Percentiles rank a stretch among this genome's conserved stretches.
Conservation (phyloP, 2,888 invertebrate species). For the Synanthedon tipuliformis region DNA sequence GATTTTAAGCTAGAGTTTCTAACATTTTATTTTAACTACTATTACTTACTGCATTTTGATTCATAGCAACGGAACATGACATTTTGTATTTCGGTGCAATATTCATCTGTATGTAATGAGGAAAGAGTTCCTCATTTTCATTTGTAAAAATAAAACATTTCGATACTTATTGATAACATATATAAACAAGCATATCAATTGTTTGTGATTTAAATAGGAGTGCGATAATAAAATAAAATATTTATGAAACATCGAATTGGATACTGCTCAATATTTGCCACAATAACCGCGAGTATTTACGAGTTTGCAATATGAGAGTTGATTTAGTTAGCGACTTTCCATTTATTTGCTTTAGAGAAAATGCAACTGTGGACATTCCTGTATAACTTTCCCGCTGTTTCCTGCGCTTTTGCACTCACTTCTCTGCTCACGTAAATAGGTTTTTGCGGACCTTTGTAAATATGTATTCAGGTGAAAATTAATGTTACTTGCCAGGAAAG, state of each 20-base stretch:
- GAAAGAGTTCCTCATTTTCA: too few species aligned
- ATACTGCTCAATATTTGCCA: constrained; percentile 4
- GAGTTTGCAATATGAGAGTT: background rate
- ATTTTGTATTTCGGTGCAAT: too few species aligned
- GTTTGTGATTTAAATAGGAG: background rate
- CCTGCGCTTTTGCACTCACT: constrained; percentile 16
- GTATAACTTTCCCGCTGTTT: constrained; percentile 35
- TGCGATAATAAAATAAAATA: too few species aligned
- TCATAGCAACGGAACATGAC: too few species aligned
- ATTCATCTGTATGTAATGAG: too few species aligned
- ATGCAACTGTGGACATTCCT: constrained; percentile 19
- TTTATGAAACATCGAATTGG: background rate
- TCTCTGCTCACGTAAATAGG: constrained; percentile 17
- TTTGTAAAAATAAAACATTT: too few species aligned
- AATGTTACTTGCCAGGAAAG: too few species aligned
- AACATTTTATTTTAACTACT: too few species aligned
- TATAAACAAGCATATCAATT: background rate
- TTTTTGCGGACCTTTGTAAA: constrained; percentile 15
- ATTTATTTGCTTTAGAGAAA: constrained; percentile 24
- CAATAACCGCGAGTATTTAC: constrained; percentile 5
- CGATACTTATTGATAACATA: too few species aligned
- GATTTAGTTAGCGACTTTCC: constrained; percentile 14
- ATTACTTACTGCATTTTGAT: too few species aligned
- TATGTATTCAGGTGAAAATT: too few species aligned
- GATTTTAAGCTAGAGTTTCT: too few species aligned